Conservation (phyloP, 2,113 vertebrate species). For the Neopipo cinnamomea region DNA sequence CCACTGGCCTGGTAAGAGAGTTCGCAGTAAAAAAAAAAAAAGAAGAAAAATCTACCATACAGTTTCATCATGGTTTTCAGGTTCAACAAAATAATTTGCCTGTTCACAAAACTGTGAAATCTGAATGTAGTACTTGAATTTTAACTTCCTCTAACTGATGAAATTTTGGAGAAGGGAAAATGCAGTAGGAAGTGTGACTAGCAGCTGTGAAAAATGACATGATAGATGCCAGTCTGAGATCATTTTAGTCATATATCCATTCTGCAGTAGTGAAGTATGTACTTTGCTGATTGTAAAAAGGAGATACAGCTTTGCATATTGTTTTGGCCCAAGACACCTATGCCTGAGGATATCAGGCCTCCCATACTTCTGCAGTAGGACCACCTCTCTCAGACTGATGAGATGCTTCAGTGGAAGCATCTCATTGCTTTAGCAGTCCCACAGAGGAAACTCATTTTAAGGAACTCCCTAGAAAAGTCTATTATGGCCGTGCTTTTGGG, state of each 20-base stretch:
- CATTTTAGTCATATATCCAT: not conserved
- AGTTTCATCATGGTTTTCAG: slow-evolving; percentile 24
- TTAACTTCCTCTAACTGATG: slow-evolving; percentile 37
- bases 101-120: slow-evolving; percentile 57
- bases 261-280: not conserved
- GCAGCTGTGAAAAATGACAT: slow-evolving; percentile 34
- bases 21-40: not conserved
- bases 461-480: not conserved
- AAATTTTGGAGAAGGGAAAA: slow-evolving; percentile 19
- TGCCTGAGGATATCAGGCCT: not conserved
- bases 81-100: slow-evolving; percentile 53
- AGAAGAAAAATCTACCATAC: not conserved
- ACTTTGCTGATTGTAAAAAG: not conserved
- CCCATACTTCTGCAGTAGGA: not conserved
- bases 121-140: slow-evolving; percentile 48
- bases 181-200: not conserved
- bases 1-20: not conserved
- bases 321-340: not conserved
- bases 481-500: not conserved
- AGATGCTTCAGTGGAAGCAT: not conserved
- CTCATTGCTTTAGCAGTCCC: not conserved
- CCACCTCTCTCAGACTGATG: not conserved
- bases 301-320: not conserved
- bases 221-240: slow-evolving; percentile 39
- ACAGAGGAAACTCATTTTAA: not conserved